Conservation (phyloP, 2,797 vertebrate genomes). For the Enteromius fasciolatus region DNA sequence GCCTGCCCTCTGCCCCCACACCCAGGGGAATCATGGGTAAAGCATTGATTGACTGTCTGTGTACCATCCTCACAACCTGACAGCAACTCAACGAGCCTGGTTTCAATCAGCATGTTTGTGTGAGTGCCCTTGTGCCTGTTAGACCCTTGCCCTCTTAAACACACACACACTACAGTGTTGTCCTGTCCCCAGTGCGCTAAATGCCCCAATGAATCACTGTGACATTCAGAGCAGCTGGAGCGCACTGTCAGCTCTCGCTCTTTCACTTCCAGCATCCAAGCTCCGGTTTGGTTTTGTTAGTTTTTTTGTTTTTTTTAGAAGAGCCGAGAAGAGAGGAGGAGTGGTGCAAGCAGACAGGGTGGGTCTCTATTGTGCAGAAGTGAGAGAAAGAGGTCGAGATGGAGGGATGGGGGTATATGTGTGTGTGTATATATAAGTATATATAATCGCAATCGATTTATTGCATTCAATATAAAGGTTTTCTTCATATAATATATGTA, state of each 20-base stretch:
- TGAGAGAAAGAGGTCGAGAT: constrained; percentile 38
- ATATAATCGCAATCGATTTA: too few species aligned
- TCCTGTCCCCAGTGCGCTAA: constrained; percentile 58
- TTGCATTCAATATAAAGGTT: too few species aligned
- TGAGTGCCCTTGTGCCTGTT: constrained; percentile 51
- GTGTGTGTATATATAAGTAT: too few species aligned
- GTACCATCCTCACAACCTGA: constrained; percentile 57
- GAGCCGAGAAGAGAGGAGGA: constrained; percentile 5
- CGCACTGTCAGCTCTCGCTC: constrained; percentile 54
- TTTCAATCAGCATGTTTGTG: constrained; percentile 27
- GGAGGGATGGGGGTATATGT: constrained; percentile 5
- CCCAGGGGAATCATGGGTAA: constrained; percentile 57
- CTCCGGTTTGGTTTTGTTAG: neutral
- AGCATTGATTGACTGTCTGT: constrained; percentile 64
- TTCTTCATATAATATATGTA: too few species aligned
- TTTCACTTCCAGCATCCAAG: neutral
- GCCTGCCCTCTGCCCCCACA: constrained; percentile 36
- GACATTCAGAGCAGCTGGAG: constrained; percentile 54
- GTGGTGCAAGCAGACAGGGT: constrained; percentile 38
- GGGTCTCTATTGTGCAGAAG: constrained; percentile 56
- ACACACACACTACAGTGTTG: constrained; percentile 53
- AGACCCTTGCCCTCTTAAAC: constrained; percentile 61
- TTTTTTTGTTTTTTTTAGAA: neutral
- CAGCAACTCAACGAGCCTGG: constrained; percentile 41
- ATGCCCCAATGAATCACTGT: constrained; percentile 67